Base-by-base conservation (phyloP, 2,797 vertebrate species). In the Hypotaenidia philippensis region DNA sequence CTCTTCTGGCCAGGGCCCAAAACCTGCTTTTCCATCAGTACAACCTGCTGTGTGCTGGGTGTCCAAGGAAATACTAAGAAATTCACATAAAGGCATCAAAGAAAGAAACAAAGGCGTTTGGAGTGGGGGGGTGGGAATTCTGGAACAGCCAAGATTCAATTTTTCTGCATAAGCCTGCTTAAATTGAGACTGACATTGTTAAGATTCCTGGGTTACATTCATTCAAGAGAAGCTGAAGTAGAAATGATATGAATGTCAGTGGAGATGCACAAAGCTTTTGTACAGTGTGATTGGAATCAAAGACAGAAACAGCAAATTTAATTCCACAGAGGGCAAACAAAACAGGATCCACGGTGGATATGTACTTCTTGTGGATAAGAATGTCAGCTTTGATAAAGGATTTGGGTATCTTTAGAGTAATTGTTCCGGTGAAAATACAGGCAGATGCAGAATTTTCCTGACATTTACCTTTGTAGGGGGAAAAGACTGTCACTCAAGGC, bases 181-280 rank as follows among this genome's bases (percentile, higher is more conserved):
- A 79, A 82, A 90, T 41, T 71, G 87, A 89, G 64, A 68, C 19
- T 80, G 81, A 71, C 75, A 75, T 61, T 80, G 75, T 25, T 63
- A 27, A 79, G 29, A 31, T 63, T 68, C 74, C 66, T 59, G 19
- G 26, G 40, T 60, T 74, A 68, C 60, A 80, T 89, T 84, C 84
- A 92, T 89, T 94, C 90, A 53, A 47, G 53, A 31, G 61, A 85
- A 80, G 45, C 32, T 64, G 53, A 86, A 66, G 20, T 49, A 68
- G 63, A 70, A 92, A 83, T 32, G 5, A 84, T 41, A 29, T 61
- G 83, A 90, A 77, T 90, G 89, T 77, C 68, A 94, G 80, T 57
- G 40, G 60, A 26, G 84, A 70, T 10, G 45, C 68, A 57, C 19
- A n/a, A 89, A 89, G 68, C 20, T 79, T 92, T 90, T 77, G 25